Evolutionary conservation across 2,113 vertebrate species (phyloP), one percentile per base, ranked within the genome.

Genomic region (Albula goreensis): DNA sequence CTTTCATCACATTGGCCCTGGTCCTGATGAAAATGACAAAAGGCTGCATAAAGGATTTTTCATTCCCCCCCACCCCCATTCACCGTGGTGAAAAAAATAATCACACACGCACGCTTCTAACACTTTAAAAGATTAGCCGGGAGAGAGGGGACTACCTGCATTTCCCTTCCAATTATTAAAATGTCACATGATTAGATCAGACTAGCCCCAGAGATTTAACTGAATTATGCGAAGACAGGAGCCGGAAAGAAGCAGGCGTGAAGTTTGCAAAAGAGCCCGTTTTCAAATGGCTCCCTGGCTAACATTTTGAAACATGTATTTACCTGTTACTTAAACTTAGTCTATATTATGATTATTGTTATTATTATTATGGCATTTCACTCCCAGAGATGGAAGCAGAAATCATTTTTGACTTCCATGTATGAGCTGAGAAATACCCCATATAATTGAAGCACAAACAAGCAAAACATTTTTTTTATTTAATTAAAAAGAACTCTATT

Each of bases 101-200:
- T 56, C 83, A 53, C 52, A 31, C 12, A n/a, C 56, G 8, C 22
- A 50, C 22, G 31, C 25, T 56, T 56, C 52, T 50, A 85, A 25
- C 41, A 63, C 56, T 17, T 49, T 66, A 13, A 53, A 52, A 85
- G 85, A 85, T 80, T 80, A 85, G 41, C 53, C 50, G 41, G n/a
- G 52, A 60, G 80, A 63, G 78, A 63, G 70, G 70, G 70, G 48
- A 49, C 79, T 48, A 66, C 57, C 85, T 63, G 85, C 52, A 80
- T 48, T 85, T 78, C 57, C 12, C 19, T 80, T 85, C 51, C 51
- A 48, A 77, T 85, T 85, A 85, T 85, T 81, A n/a, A 85, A 85
- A 80, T 81, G 78, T 85, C 74, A 85, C 50, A 50, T 50, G 85
- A 85, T 85, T 85, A 81, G 53, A 85, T 85, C 78, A 63, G 56